phyloP scores from a whole-genome alignment of 64 coral and sea anemone species.

The Montipora efflorescens region DNA sequence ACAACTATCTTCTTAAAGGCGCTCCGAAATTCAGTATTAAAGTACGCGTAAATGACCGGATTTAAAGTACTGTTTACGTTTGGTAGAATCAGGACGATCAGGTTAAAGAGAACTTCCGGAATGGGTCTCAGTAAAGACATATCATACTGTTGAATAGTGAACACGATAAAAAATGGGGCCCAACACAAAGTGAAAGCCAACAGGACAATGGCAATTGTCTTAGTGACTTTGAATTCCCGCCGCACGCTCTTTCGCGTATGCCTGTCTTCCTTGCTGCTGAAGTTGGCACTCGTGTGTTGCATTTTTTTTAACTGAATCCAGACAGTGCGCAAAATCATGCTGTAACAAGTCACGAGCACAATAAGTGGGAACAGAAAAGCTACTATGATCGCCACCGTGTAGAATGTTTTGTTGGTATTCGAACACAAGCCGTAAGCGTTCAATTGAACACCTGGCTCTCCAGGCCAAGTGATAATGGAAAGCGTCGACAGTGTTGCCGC shows the following conservation, averaged over 20 bases:
- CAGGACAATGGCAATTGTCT: constrained; percentile 83
- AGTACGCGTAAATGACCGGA: constrained; percentile 89
- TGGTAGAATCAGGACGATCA: constrained; percentile 62
- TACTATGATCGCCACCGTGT: constrained; percentile 81
- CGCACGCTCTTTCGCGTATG: constrained; percentile 56
- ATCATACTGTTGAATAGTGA: constrained; percentile 68
- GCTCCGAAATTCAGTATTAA: constrained; percentile 77
- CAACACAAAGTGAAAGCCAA: constrained; percentile 85
- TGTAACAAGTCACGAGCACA: constrained; percentile 72
- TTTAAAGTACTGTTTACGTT: constrained; percentile 86
- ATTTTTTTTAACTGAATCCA: constrained; percentile 94
- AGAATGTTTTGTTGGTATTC: constrained; percentile 73
- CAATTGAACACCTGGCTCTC: constrained; percentile 7
- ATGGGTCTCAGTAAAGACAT: background rate
- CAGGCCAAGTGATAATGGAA: constrained; percentile 72
- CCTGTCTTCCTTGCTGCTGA: constrained; percentile 76
- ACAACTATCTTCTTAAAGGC: constrained; percentile 80
- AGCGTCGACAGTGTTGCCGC: constrained; percentile 62
- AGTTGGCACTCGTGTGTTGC: constrained; percentile 36
- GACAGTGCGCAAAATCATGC: constrained; percentile 55
- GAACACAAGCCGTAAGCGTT: background rate
- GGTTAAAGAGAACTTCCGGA: background rate
- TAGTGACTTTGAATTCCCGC: constrained; percentile 87
- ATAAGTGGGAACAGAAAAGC: constrained; percentile 70
- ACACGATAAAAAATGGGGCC: constrained; percentile 87